phyloP scores from a whole-genome alignment of 2,888 invertebrate genomes.

The Apamea sordens region DNA sequence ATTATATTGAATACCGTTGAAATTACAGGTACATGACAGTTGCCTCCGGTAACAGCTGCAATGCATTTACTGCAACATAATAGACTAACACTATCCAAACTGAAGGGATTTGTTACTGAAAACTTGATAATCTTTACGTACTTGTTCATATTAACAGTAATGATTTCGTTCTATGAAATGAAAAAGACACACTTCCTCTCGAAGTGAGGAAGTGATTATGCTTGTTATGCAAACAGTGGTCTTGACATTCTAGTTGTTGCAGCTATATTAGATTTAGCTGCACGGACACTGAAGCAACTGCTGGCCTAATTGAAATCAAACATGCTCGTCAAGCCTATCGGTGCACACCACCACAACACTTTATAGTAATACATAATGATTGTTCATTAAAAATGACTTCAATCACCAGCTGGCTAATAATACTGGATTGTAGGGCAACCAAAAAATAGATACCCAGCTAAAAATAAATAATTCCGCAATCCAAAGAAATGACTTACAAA shows the following conservation, averaged over 20 bases:
- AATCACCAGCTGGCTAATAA: background rate
- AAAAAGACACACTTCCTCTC: too few species aligned
- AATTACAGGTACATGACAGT: background rate
- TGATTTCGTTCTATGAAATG: background rate
- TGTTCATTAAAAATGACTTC: background rate
- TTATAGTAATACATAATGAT: background rate
- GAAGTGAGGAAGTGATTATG: too few species aligned
- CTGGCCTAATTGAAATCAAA: background rate
- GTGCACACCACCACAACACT: background rate
- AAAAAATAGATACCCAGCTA: background rate
- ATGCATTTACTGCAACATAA: background rate
- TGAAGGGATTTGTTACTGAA: background rate
- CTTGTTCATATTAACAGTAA: background rate
- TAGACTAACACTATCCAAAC: background rate
- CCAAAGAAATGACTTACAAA: background rate
- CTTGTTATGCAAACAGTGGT: too few species aligned
- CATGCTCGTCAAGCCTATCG: background rate
- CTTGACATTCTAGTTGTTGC: too few species aligned
- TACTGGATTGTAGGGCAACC: background rate
- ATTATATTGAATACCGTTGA: background rate
- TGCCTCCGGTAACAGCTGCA: background rate
- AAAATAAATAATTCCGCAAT: slow-evolving; percentile 13
- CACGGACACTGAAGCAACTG: background rate
- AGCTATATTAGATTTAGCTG: background rate
- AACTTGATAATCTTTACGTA: background rate